Base-by-base conservation (phyloP, 2,888 invertebrate genomes). In the Eupeodes latifasciatus region DNA sequence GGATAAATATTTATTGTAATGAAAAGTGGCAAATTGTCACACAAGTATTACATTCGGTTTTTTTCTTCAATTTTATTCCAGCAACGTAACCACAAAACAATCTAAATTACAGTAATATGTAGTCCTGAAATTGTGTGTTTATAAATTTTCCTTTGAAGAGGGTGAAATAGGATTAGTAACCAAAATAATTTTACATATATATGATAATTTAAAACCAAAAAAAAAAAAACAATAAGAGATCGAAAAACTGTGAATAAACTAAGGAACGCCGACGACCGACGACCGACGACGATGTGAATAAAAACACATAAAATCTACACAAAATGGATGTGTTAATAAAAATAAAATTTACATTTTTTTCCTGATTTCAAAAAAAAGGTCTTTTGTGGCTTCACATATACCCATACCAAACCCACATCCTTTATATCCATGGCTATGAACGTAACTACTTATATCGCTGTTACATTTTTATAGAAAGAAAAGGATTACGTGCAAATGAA, bases 401-500 rank as follows among this genome's bases (percentile, higher is more conserved):
- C 55, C 16, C 4, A 19, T 3, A 27, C 1, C 1, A 27, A 2
- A 27, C 27, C 47, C 47, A 14, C 47, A 27, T 40, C 9, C 49
- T 1, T 27, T 27, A 27, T 27, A 27, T 27, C 27, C 27, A 27
- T 27, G 27, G 27, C 3, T 27, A 27, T 3, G 3, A 27, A 27
- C 27, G 47, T 4, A 19, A 14, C 71, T 72, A 27, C 71, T 72
- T 72, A 72, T 59, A 72, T 72, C 14, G 34, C n/a, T 69, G 53
- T 53, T 55, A 47, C 59, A 47, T 59, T 27, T 72, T 72, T 59
- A 19, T 71, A 19, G 40, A 19, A 0, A 14, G 34, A 69, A 85
- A 82, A 82, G 82, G 86, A 86, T 86, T 86, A 82, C 78, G 82
- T 86, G 86, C 74, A 69, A 82, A 77, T 81, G 69, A 86, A 57